Conservation (phyloP, 2,888 invertebrate species). For the Octodonta nipae region DNA sequence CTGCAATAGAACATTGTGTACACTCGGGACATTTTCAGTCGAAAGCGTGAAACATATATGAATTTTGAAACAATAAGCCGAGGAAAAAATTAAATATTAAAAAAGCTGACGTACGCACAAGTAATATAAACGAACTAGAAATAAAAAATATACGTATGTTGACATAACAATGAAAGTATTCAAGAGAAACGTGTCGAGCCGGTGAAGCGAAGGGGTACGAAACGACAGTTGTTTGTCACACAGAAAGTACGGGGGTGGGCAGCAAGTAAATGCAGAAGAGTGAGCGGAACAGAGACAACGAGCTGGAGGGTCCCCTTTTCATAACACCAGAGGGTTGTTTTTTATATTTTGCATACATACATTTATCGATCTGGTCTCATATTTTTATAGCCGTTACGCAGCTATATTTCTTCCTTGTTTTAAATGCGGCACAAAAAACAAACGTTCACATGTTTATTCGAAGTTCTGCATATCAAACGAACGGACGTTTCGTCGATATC, state of each 20-base stretch:
- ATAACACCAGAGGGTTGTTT: conserved; percentile 25
- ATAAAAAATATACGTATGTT: conserved; percentile 12
- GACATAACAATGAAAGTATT: conserved; percentile 26
- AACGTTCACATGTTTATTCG: no score
- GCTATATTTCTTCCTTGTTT: no score
- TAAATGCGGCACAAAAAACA: no score
- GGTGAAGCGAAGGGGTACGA: conserved; percentile 20
- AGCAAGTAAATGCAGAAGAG: conserved; percentile 8
- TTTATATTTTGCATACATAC: conserved; percentile 29
- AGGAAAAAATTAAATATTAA: no score
- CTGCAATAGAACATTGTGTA: no score
- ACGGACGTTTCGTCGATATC: no score
- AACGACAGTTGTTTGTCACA: conserved; percentile 33
- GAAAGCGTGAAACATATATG: no score
- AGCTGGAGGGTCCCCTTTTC: conserved; percentile 6
- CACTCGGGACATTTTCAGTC: no score
- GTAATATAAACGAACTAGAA: no score
- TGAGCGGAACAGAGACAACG: conserved; percentile 9
- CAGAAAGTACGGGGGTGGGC: conserved; percentile 14
- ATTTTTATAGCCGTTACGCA: conserved; percentile 1
- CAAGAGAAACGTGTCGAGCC: conserved; percentile 18
- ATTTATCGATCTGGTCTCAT: conserved; percentile 1
- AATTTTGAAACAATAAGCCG: no score
- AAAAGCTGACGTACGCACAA: no score
- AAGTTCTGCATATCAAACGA: no score